Percentiles rank a stretch among this genome's conserved stretches.
phyloP scores from a whole-genome alignment of 2,113 vertebrate species.

The Cololabis saira region DNA sequence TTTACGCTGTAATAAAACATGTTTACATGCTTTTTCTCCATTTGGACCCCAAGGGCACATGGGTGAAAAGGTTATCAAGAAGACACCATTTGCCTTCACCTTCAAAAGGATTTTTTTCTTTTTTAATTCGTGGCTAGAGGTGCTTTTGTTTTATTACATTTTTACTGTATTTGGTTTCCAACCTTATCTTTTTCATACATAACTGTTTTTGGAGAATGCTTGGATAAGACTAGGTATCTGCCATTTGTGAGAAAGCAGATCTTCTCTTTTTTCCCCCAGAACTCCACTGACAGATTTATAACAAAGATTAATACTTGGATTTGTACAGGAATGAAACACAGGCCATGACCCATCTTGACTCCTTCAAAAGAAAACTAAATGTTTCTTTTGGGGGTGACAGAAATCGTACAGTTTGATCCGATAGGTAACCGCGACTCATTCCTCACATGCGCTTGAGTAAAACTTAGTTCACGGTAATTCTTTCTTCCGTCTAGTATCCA shows the following conservation, averaged over 20 bases:
- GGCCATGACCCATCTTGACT: constrained; percentile 58
- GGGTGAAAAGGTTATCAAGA: constrained; percentile 80
- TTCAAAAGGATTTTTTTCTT: constrained; percentile 56
- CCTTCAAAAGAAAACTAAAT: constrained; percentile 49
- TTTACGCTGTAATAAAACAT: constrained; percentile 83
- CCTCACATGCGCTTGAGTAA: constrained; percentile 34
- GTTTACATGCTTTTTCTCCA: constrained; percentile 77
- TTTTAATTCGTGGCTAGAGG: constrained; percentile 32
- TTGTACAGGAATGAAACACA: constrained; percentile 57
- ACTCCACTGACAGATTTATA: constrained; percentile 64
- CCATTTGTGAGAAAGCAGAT: not conserved
- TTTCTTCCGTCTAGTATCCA: constrained; percentile 16
- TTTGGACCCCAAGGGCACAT: constrained; percentile 55
- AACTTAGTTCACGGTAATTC: constrained; percentile 18
- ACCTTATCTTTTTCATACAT: too few relatives aligned
- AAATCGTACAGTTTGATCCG: constrained; percentile 19
- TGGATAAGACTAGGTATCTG: constrained; percentile 2
- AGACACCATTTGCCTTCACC: constrained; percentile 52
- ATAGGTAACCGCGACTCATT: constrained; percentile 24
- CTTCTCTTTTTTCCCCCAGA: constrained; percentile 40
- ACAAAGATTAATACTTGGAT: constrained; percentile 62
- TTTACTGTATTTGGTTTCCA: constrained; percentile 43
- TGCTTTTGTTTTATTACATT: constrained; percentile 53
- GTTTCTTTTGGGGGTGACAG: constrained; percentile 26
- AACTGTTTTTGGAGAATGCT: constrained; percentile 43